These are phyloP conservation scores for Pollenia amentaria DNA, from an alignment of 2,888 invertebrate species.

Conservation along the genomic window DNA sequence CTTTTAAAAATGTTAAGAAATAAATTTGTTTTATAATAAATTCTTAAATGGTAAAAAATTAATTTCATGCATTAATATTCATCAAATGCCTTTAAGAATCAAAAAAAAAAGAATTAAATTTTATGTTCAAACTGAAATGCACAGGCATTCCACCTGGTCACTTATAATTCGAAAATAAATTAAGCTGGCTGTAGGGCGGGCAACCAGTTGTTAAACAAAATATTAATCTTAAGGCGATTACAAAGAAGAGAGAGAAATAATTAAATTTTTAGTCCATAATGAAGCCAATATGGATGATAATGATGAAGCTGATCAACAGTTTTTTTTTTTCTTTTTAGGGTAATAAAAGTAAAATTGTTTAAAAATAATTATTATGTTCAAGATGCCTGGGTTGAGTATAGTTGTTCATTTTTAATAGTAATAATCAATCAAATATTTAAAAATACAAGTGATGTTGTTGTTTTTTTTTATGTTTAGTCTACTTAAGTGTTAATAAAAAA, in stretches of 20 bases:
- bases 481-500: not conserved
- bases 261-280: not conserved
- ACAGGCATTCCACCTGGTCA: slow-evolving; percentile 19
- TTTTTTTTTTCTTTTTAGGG: no score
- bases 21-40: no score
- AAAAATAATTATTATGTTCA: not conserved
- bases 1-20: no score
- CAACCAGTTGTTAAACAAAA: slow-evolving; percentile 9
- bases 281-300: not conserved
- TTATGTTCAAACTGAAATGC: not conserved
- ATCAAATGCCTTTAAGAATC: not conserved
- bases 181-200: not conserved
- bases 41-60: not conserved
- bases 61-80: not conserved
- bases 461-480: not conserved
- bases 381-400: not conserved
- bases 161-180: not conserved
- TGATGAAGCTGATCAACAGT: not conserved
- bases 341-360: no score
- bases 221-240: not conserved
- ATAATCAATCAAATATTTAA: no score
- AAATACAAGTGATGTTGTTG: not conserved
- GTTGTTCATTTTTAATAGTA: not conserved
- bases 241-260: not conserved
- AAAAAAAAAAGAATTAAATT: not conserved